These are phyloP conservation scores for Ptilonorhynchus violaceus DNA, from an alignment of 2,113 vertebrate genomes.

Conservation along the genomic window DNA sequence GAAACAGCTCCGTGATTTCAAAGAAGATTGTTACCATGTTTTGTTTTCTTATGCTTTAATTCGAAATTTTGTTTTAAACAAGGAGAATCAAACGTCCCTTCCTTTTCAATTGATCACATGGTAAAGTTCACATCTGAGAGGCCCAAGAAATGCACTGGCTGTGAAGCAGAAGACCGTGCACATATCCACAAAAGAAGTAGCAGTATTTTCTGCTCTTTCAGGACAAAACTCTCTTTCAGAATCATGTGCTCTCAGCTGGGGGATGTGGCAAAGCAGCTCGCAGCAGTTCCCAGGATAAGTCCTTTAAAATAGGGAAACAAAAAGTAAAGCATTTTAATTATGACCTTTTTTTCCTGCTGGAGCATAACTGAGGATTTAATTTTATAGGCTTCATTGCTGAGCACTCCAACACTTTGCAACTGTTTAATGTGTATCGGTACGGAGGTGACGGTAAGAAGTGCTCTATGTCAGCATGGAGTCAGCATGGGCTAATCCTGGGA, in stretches of 20 bases:
- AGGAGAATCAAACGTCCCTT: rapidly evolving
- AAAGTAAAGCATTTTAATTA: neutral
- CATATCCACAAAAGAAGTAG: neutral
- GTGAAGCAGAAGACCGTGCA: neutral
- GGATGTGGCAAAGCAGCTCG: neutral
- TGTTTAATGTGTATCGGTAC: neutral
- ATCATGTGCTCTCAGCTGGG: neutral
- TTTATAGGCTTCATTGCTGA: neutral
- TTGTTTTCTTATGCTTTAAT: neutral
- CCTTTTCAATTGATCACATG: neutral
- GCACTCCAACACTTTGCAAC: neutral
- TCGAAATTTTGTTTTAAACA: neutral
- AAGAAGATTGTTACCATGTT: neutral
- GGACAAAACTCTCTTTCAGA: neutral
- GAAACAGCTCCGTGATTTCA: neutral
- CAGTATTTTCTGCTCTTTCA: neutral
- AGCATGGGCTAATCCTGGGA: neutral
- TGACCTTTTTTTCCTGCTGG: neutral
- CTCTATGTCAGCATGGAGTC: rapidly evolving
- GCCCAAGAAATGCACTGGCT: neutral
- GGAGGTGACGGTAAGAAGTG: neutral
- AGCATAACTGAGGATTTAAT: neutral
- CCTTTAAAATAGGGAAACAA: neutral
- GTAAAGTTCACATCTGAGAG: neutral
- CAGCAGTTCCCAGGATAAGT: neutral